Evolutionary conservation across 2,113 vertebrate genomes (phyloP).

Genomic region (Antechinus flavipes): DNA sequence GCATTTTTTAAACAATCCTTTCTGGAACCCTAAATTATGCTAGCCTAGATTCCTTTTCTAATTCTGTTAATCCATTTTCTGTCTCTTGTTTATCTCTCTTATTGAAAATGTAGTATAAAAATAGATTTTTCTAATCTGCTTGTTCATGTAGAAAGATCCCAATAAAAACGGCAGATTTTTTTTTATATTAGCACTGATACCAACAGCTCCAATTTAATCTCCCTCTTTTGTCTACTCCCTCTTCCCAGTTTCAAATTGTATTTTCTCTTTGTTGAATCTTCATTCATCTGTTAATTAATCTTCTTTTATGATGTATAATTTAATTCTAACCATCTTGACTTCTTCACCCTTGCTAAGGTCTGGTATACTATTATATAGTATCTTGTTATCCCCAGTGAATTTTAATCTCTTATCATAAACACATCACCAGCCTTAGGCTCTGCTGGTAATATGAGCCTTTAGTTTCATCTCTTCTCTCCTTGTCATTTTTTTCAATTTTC

Average conservation of each 20-base stretch:
- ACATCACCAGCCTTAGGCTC: neutral
- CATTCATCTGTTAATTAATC: constrained; percentile 31
- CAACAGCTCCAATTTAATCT: constrained; percentile 25
- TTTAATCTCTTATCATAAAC: constrained; percentile 18
- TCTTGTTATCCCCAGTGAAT: neutral
- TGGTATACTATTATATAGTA: neutral
- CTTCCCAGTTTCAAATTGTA: constrained; percentile 29
- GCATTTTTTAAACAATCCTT: constrained; percentile 21
- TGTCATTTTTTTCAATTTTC: neutral
- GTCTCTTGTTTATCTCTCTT: neutral
- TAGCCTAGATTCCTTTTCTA: constrained; percentile 4
- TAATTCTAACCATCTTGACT: constrained; percentile 25
- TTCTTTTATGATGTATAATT: constrained; percentile 15
- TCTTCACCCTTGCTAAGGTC: neutral
- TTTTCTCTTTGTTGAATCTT: constrained; percentile 26
- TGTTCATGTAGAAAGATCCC: constrained; percentile 9
- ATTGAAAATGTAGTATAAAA: neutral
- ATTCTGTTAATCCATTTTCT: neutral
- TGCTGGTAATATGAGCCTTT: neutral
- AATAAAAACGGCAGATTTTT: constrained; percentile 14
- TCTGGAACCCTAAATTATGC: neutral
- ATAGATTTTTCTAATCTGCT: neutral
- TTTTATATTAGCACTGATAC: constrained; percentile 3
- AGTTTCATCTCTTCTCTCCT: neutral
- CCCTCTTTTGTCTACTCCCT: neutral